Evolutionary conservation across 2,888 invertebrate species (phyloP).

Genomic region (Cyrtodaria siliqua): DNA sequence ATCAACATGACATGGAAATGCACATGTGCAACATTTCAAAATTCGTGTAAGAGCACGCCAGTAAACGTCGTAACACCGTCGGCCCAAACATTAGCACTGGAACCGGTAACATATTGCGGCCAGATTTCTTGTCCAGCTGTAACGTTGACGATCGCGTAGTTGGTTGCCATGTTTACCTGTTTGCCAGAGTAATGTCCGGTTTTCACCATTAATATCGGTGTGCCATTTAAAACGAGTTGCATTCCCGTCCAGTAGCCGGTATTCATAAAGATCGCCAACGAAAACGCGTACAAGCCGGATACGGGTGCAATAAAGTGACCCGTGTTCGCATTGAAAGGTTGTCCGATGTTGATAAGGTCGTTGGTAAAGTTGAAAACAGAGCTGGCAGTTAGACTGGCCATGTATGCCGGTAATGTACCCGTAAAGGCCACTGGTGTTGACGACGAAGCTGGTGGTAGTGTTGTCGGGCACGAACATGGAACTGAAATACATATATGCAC

Average conservation of each 20-base stretch:
- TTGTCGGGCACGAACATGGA: constrained; percentile 26
- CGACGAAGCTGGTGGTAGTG: background rate
- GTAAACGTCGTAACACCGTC: constrained; percentile 52
- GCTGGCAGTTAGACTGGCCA: constrained; percentile 32
- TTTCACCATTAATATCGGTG: constrained; percentile 33
- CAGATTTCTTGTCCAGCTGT: constrained; percentile 49
- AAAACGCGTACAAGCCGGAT: constrained; percentile 49
- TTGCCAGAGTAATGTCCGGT: constrained; percentile 40
- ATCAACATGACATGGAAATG: too few relatives aligned
- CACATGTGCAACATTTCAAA: too few relatives aligned
- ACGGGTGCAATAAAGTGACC: constrained; percentile 45
- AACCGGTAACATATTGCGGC: constrained; percentile 46
- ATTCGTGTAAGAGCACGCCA: constrained; percentile 48
- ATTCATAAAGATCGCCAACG: constrained; percentile 34
- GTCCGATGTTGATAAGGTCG: constrained; percentile 50
- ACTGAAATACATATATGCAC: constrained; percentile 28
- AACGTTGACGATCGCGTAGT: constrained; percentile 42
- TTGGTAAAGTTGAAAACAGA: constrained; percentile 41
- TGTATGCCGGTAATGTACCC: constrained; percentile 26
- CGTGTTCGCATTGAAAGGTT: constrained; percentile 21
- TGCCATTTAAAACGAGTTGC: constrained; percentile 46
- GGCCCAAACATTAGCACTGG: constrained; percentile 32
- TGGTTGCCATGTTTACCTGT: constrained; percentile 48
- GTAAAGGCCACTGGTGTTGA: constrained; percentile 40
- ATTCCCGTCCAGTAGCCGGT: constrained; percentile 36